Conservation (phyloP, 1,140 invertebrate genomes). For the Druon quercuslanigerum region DNA sequence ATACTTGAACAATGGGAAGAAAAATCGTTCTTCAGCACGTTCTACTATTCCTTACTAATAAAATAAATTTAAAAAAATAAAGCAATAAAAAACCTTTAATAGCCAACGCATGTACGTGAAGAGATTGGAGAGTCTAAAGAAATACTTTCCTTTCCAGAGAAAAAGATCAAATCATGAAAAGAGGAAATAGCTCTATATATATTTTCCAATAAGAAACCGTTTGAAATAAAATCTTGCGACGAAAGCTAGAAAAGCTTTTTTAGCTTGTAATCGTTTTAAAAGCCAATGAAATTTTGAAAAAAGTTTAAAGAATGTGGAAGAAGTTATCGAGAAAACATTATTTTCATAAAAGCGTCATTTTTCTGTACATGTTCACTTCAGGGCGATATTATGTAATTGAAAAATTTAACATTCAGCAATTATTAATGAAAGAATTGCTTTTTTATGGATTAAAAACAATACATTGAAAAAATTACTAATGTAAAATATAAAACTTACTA, state of each 20-base stretch:
- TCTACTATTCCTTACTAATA: background rate
- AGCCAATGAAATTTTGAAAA: slow-evolving; percentile 53
- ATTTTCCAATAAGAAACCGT: slow-evolving; percentile 15
- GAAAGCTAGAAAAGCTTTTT: background rate
- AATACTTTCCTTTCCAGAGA: slow-evolving; percentile 1
- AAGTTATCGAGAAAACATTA: too few relatives aligned
- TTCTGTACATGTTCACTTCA: too few relatives aligned
- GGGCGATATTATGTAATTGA: too few relatives aligned
- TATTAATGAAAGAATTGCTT: too few relatives aligned
- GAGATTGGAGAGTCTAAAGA: slow-evolving; percentile 1
- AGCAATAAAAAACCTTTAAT: slow-evolving; percentile 10
- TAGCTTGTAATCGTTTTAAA: slow-evolving; percentile 54
- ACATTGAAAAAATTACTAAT: too few relatives aligned
- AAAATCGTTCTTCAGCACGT: background rate
- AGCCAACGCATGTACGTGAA: slow-evolving; percentile 8
- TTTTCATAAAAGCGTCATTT: too few relatives aligned
- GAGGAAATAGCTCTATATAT: slow-evolving; percentile 7
- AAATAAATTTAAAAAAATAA: background rate
- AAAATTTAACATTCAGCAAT: too few relatives aligned
- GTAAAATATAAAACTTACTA: too few relatives aligned
- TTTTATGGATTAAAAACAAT: too few relatives aligned
- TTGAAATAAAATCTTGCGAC: slow-evolving; percentile 12
- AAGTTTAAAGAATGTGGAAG: background rate
- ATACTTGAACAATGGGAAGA: background rate
- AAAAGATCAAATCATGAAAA: slow-evolving; percentile 30